phyloP scores from a whole-genome alignment of 2,888 invertebrate genomes.

The Phrixothrix hirtus region DNA sequence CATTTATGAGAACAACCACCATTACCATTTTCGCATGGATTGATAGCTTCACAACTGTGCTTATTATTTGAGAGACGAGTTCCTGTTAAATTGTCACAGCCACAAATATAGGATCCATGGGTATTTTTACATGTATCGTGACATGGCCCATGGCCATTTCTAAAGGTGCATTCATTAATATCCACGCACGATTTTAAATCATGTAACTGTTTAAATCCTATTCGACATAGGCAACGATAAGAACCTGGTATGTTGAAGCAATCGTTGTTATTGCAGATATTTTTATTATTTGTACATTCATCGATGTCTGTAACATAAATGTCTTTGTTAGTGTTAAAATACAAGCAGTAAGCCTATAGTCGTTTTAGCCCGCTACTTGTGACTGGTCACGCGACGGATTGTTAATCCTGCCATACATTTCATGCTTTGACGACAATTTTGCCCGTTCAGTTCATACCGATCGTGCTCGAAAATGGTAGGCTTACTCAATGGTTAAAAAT shows the following conservation, averaged over 20 bases:
- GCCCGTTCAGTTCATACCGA: too few species aligned
- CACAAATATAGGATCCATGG: conserved; percentile 62
- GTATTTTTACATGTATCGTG: conserved; percentile 64
- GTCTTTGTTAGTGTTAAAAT: too few species aligned
- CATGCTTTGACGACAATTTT: too few species aligned
- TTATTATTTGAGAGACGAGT: conserved; percentile 62
- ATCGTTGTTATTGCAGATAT: conserved; percentile 60
- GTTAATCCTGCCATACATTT: too few species aligned
- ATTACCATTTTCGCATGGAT: conserved; percentile 55
- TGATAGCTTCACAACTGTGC: conserved; percentile 62
- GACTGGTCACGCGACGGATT: too few species aligned
- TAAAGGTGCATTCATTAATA: conserved; percentile 64
- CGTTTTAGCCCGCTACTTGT: too few species aligned
- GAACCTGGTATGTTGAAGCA: conserved; percentile 63
- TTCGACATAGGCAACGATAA: conserved; percentile 61
- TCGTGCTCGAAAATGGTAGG: too few species aligned
- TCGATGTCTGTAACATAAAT: conserved; percentile 58
- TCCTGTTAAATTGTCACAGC: conserved; percentile 62
- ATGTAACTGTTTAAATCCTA: conserved; percentile 58
- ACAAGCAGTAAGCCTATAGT: too few species aligned
- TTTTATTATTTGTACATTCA: conserved; percentile 60
- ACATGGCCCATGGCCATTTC: conserved; percentile 66
- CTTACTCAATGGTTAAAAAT: too few species aligned
- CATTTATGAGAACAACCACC: conserved; percentile 65
- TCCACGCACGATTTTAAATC: conserved; percentile 53